Base-by-base conservation (phyloP, 1,140 invertebrate genomes). In the Drosophila micromelanica region DNA sequence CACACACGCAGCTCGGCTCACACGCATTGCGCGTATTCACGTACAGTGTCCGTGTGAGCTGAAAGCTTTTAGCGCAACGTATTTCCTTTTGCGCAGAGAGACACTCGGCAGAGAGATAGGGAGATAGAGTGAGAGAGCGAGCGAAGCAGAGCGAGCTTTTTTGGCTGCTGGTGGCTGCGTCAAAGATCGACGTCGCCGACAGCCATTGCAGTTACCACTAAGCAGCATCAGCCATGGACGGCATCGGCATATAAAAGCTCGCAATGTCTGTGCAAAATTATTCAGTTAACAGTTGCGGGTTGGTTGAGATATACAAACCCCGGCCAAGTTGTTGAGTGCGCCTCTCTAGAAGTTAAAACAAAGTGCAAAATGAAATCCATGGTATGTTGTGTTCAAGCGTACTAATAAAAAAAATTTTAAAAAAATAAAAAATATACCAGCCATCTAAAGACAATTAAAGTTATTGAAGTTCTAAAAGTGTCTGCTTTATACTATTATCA, bases 231-330 rank as follows among this genome's bases (percentile, higher is more conserved):
- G 40, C 55, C 40, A 42, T 56, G 35, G 60, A 27, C 49, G 49
- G 37, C 72, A 65, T 57, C 62, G 84, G 79, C 79, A 85, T 91
- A 91, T 91, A 91, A 91, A 91, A 91, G 90, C 86, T 91, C 65
- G 86, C 57, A 57, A 61, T 67, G 78, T 69, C 73, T 89, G 80
- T 73, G 84, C 82, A 52, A 91, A 91, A 90, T 90, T 91, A 91
- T 91, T 91, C 90, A 91, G 90, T 91, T 84, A 81, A 90, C 82
- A 81, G 77, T 91, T 91, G 90, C 85, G 90, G 90, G 78, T 91
- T 91, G 80, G 82, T 89, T 80, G 85, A 89, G 70, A 89, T 80
- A 85, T 82, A 87, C 82, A 82, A 69, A 60, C 84, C 79, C 84
- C 55, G 55, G 35, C 54, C 23, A 64, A 57, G 42, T 67, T 59